These are phyloP conservation scores for Diplosoma virens DNA, from an alignment of 23 tunicate genomes.

Conservation along the genomic window DNA sequence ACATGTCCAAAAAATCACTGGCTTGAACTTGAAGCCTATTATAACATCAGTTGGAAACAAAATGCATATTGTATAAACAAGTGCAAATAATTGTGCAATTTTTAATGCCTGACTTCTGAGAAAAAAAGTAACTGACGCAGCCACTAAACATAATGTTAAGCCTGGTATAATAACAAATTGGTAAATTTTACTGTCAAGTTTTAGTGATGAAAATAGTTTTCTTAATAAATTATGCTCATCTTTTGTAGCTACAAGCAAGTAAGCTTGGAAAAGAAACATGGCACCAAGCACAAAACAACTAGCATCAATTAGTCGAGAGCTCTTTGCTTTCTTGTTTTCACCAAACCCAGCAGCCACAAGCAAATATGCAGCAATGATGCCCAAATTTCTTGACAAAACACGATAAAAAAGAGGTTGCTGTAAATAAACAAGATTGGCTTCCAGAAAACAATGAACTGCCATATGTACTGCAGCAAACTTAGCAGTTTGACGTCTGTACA, in stretches of 20 bases:
- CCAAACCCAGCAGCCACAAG: constrained; percentile 17
- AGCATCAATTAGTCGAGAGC: not conserved
- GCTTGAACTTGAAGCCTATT: not conserved
- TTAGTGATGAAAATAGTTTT: not conserved
- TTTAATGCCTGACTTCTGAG: not conserved
- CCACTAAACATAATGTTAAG: not conserved
- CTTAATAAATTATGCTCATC: not conserved
- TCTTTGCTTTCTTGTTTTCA: constrained; percentile 12
- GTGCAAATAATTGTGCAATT: not conserved
- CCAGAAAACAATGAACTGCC: not conserved
- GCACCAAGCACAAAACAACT: not conserved
- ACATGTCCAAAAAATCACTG: constrained; percentile 3
- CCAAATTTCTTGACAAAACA: not conserved
- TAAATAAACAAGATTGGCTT: not conserved
- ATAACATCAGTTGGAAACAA: constrained; percentile 2
- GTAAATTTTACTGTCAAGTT: not conserved
- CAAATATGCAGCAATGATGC: not conserved
- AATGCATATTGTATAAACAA: not conserved
- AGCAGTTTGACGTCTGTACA: not conserved
- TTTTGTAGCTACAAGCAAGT: not conserved
- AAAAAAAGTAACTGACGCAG: not conserved
- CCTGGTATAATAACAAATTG: not conserved
- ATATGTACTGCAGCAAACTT: constrained; percentile 4
- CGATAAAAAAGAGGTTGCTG: not conserved
- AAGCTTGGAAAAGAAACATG: not conserved